These are phyloP conservation scores for Octodonta nipae DNA, from an alignment of 2,888 invertebrate genomes.

Conservation along the genomic window DNA sequence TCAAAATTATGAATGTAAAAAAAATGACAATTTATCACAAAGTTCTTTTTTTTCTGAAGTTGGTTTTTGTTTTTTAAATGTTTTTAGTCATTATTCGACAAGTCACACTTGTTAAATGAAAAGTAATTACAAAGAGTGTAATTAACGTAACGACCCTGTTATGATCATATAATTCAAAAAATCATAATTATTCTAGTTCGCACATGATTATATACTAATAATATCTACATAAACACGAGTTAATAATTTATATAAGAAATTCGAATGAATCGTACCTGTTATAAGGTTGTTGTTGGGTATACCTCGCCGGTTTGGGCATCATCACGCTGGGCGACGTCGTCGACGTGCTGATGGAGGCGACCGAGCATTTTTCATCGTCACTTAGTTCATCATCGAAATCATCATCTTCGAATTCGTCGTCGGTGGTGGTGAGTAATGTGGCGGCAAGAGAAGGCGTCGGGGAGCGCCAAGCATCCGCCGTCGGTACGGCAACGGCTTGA, in stretches of 20 bases:
- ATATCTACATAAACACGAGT: neutral
- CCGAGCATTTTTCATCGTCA: slow-evolving; percentile 41
- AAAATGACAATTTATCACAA: too few relatives aligned
- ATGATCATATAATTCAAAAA: too few relatives aligned
- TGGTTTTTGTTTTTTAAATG: too few relatives aligned
- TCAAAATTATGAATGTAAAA: too few relatives aligned
- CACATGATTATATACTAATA: too few relatives aligned
- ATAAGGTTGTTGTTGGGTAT: slow-evolving; percentile 21
- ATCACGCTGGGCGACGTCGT: neutral
- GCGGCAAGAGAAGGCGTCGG: slow-evolving; percentile 34
- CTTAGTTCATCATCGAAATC: slow-evolving; percentile 48
- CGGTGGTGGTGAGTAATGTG: slow-evolving; percentile 27
- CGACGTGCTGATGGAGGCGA: slow-evolving; percentile 18
- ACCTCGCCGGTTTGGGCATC: slow-evolving; percentile 30
- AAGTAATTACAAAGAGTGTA: too few relatives aligned
- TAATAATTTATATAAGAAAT: neutral
- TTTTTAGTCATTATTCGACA: too few relatives aligned
- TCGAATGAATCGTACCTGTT: slow-evolving; percentile 15
- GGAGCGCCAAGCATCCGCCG: slow-evolving; percentile 43
- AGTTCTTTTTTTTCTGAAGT: too few relatives aligned
- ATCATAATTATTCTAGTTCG: too few relatives aligned
- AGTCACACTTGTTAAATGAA: too few relatives aligned
- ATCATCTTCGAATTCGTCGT: slow-evolving; percentile 46
- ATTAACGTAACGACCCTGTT: too few relatives aligned
- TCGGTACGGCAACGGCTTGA: slow-evolving; percentile 57